phyloP scores from a whole-genome alignment of 2,113 vertebrate species.

The Thryonomys swinderianus region DNA sequence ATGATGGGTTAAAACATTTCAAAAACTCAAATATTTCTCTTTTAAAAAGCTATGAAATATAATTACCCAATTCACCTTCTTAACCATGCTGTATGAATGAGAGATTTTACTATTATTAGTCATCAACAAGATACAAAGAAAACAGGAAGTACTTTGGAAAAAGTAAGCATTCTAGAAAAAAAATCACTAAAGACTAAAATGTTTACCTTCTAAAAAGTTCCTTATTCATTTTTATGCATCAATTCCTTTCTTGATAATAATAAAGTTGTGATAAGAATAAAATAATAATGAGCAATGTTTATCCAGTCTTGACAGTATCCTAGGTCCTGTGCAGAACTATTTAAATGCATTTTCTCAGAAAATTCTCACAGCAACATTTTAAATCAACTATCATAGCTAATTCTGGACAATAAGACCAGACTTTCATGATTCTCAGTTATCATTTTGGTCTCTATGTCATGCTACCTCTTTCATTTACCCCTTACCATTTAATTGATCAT shows the following conservation, averaged over 20 bases:
- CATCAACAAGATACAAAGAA: background rate
- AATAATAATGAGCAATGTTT: background rate
- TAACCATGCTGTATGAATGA: background rate
- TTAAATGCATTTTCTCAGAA: constrained; percentile 13
- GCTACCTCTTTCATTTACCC: background rate
- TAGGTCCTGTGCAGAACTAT: background rate
- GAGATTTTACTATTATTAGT: background rate
- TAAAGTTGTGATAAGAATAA: background rate
- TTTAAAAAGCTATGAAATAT: background rate
- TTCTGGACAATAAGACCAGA: background rate
- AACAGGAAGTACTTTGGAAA: background rate
- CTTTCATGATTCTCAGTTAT: background rate
- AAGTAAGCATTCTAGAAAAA: background rate
- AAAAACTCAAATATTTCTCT: background rate
- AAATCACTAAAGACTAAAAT: background rate
- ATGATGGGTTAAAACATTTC: background rate
- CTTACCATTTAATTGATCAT: background rate
- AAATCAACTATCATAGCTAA: background rate
- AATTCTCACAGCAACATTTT: background rate
- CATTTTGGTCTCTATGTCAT: background rate
- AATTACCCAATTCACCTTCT: background rate
- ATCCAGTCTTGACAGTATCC: background rate
- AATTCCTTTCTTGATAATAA: constrained; percentile 11
- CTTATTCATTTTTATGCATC: background rate
- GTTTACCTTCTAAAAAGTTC: background rate